Percentiles rank a stretch among this genome's conserved stretches.
These are phyloP conservation scores for Aldrovandia affinis DNA, from an alignment of 2,797 vertebrate species.

Conservation along the genomic window DNA sequence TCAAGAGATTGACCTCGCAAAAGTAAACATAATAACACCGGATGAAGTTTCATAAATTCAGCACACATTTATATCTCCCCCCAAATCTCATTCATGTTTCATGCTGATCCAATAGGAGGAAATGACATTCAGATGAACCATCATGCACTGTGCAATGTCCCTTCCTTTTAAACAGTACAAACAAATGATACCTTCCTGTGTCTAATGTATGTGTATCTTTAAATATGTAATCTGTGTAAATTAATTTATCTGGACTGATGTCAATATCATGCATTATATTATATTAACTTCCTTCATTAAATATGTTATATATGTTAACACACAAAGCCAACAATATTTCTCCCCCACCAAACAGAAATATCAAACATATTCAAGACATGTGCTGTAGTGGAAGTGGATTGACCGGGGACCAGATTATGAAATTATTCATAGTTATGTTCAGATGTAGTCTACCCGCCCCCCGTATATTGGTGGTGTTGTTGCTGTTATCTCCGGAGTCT, in stretches of 20 bases:
- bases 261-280: conserved; percentile 35
- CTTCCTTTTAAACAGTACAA: background rate
- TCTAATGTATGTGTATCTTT: background rate
- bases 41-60: background rate
- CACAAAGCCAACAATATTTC: conserved; percentile 25
- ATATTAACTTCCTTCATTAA: background rate
- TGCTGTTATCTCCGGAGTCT: conserved; percentile 58
- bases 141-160: background rate
- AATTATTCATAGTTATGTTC: background rate
- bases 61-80: background rate
- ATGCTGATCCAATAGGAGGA: background rate
- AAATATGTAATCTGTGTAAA: too few relatives aligned
- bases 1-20: too few relatives aligned
- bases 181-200: background rate
- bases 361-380: background rate
- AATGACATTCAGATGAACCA: background rate
- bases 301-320: background rate
- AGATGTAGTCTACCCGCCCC: background rate
- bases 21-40: background rate
- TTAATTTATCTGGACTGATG: background rate
- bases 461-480: conserved; percentile 17
- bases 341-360: conserved; percentile 7
- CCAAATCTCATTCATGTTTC: background rate
- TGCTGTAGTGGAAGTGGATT: background rate
- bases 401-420: background rate